Conservation (phyloP, 2,888 invertebrate genomes). For the Rhabditophanes sp. region DNA sequence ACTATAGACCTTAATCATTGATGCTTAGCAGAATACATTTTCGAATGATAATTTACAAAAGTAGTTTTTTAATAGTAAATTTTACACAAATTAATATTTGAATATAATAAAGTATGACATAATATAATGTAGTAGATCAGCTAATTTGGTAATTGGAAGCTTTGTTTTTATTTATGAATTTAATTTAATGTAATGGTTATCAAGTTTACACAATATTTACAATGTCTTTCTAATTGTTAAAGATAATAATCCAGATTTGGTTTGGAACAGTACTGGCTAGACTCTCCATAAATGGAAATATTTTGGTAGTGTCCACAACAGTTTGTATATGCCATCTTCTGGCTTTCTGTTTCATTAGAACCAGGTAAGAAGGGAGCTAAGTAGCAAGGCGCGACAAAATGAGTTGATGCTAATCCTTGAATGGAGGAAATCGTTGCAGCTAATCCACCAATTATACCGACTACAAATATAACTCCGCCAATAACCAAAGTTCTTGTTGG, state of each 20-base stretch:
- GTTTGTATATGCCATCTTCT: conserved; percentile 14
- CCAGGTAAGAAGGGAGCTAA: conserved; percentile 8
- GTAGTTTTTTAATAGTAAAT: no score
- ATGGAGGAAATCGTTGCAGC: conserved; percentile 19
- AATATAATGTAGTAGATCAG: no score
- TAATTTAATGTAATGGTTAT: no score
- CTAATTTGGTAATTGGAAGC: no score
- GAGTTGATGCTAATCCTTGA: conserved; percentile 11
- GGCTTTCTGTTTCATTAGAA: neutral
- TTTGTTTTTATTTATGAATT: no score
- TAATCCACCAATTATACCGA: conserved; percentile 10
- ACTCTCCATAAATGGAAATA: conserved; percentile 11
- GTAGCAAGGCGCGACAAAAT: conserved; percentile 17
- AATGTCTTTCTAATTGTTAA: no score
- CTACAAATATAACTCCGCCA: conserved; percentile 9
- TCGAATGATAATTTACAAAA: no score
- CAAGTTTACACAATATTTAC: no score
- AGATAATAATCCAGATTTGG: conserved; percentile 20
- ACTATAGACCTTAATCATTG: no score
- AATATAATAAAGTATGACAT: no score
- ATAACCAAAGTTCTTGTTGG: conserved; percentile 4
- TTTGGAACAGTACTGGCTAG: conserved; percentile 9
- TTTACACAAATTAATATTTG: no score
- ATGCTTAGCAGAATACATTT: no score
- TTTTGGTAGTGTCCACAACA: conserved; percentile 27